Conservation (phyloP, 2,113 vertebrate genomes). For the Morphnarchus princeps region DNA sequence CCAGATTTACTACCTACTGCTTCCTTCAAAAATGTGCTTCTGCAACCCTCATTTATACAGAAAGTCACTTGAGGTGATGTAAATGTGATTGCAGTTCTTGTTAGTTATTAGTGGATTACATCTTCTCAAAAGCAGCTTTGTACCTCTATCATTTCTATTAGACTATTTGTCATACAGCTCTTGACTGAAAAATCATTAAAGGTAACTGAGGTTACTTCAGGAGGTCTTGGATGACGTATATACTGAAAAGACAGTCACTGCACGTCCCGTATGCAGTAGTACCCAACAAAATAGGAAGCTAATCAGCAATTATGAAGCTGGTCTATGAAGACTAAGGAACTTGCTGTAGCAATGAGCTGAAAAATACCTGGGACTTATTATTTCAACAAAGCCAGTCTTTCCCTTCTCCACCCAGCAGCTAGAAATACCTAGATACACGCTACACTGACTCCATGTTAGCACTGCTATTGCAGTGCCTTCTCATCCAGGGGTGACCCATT, state of each 20-base stretch:
- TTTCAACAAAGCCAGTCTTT: not conserved
- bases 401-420: not conserved
- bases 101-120: not conserved
- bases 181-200: not conserved
- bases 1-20: constrained; percentile 45
- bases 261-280: not conserved
- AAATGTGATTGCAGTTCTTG: not conserved
- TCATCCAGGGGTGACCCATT: not conserved
- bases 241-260: not conserved
- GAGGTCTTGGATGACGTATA: not conserved
- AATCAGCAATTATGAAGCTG: not conserved
- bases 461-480: not conserved
- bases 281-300: not conserved
- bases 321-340: not conserved
- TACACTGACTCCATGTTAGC: not conserved
- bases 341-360: not conserved
- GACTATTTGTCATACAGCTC: not conserved
- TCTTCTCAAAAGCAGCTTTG: not conserved
- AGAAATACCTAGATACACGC: not conserved
- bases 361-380: not conserved
- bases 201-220: not conserved
- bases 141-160: not conserved
- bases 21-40: constrained; percentile 11
- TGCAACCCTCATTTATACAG: constrained; percentile 5
- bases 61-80: constrained; percentile 20